Conservation (phyloP, 2,888 invertebrate species). For the Leptogaster cylindrica region DNA sequence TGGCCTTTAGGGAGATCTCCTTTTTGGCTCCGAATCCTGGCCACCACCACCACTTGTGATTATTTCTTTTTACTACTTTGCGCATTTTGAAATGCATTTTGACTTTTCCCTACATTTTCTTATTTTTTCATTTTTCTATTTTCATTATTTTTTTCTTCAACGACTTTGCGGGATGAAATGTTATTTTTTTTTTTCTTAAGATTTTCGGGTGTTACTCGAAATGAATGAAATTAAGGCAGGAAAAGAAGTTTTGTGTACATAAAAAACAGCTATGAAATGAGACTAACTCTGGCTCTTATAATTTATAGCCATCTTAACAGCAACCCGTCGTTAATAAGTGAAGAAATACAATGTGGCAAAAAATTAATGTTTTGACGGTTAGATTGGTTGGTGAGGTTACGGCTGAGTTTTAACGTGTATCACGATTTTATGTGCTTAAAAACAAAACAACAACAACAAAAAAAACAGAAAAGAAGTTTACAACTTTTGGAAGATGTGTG, state of each 20-base stretch:
- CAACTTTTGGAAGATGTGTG: too few species aligned
- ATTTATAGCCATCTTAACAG: conserved; percentile 30
- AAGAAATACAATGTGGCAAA: conserved; percentile 34
- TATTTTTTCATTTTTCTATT: conserved; percentile 28
- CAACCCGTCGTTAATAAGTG: conserved; percentile 25
- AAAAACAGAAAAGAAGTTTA: too few species aligned
- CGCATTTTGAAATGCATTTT: background rate
- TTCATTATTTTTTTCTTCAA: conserved; percentile 11
- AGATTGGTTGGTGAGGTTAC: conserved; percentile 26
- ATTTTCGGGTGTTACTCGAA: conserved; percentile 20
- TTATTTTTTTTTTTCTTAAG: background rate
- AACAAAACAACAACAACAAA: too few species aligned
- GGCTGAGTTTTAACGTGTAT: background rate
- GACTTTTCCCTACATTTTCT: conserved; percentile 15
- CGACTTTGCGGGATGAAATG: conserved; percentile 2
- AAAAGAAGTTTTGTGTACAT: conserved; percentile 9
- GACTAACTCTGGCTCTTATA: conserved; percentile 32
- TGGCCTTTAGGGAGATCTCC: conserved; percentile 32
- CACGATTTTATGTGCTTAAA: background rate
- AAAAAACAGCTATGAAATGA: conserved; percentile 25
- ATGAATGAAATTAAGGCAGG: conserved; percentile 34
- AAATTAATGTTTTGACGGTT: conserved; percentile 36
- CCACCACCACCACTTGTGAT: conserved; percentile 13
- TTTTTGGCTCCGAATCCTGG: conserved; percentile 33
- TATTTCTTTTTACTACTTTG: background rate